phyloP scores from a whole-genome alignment of 2,888 invertebrate species.

The Sesamia inferens region DNA sequence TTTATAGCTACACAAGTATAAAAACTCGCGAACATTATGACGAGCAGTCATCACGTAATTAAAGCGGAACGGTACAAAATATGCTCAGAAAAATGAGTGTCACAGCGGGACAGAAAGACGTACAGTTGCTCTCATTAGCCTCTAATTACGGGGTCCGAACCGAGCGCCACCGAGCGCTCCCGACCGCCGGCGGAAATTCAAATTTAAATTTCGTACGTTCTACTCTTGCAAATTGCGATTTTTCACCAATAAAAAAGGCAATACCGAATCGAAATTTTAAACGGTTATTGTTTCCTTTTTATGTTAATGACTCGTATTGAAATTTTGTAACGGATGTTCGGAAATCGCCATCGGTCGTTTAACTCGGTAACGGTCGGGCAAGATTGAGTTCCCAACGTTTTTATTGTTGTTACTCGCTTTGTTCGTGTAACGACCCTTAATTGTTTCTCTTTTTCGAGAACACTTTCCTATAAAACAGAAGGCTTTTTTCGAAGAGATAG shows the following conservation, averaged over 20 bases:
- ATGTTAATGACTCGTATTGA: conserved; percentile 88
- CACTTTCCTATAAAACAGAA: conserved; percentile 62
- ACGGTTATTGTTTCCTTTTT: conserved; percentile 89
- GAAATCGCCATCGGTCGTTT: conserved; percentile 75
- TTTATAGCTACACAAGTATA: conserved; percentile 70
- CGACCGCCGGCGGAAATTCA: conserved; percentile 83
- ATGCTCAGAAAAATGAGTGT: conserved; percentile 75
- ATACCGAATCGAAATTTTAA: conserved; percentile 86
- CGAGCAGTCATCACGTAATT: conserved; percentile 79
- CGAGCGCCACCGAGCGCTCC: conserved; percentile 67
- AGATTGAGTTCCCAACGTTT: conserved; percentile 81
- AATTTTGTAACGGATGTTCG: conserved; percentile 83
- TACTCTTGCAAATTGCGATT: conserved; percentile 84
- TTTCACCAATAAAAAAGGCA: conserved; percentile 85
- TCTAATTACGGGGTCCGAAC: conserved; percentile 82
- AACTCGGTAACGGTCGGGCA: conserved; percentile 73
- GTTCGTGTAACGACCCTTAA: conserved; percentile 75
- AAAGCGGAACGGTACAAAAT: conserved; percentile 77
- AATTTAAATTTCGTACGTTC: conserved; percentile 85
- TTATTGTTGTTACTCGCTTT: conserved; percentile 83
- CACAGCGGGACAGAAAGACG: conserved; percentile 72
- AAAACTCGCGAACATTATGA: conserved; percentile 71
- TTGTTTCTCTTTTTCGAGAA: conserved; percentile 78
- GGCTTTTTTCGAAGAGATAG: conserved; percentile 64
- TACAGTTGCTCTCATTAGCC: conserved; percentile 84